Percentiles rank a stretch among this genome's conserved stretches.
Evolutionary conservation across 2,113 vertebrate species (phyloP).

Genomic region (Mustela lutreola): DNA sequence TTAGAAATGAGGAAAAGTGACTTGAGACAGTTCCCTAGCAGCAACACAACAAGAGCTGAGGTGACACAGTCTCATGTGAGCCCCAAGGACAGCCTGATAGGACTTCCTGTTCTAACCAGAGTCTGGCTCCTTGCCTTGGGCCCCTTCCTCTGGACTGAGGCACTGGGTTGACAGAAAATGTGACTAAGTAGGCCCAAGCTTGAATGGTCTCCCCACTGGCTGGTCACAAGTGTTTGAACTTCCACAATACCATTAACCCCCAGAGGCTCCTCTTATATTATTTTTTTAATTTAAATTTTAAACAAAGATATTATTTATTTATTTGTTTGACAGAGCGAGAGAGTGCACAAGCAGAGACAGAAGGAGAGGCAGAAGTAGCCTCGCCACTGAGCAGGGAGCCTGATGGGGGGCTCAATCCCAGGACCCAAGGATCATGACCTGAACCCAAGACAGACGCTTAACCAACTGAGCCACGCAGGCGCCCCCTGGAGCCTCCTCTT

Average conservation of each 20-base stretch:
- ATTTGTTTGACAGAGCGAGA: not conserved
- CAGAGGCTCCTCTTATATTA: not conserved
- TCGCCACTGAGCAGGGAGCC: not conserved
- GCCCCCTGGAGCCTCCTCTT: not conserved
- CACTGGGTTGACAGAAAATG: not conserved
- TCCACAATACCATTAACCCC: not conserved
- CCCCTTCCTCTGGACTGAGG: not conserved
- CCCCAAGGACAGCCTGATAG: not conserved
- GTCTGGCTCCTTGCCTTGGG: not conserved
- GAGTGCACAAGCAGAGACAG: not conserved
- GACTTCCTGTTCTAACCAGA: constrained; percentile 59
- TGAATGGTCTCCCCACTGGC: not conserved
- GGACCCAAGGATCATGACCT: not conserved
- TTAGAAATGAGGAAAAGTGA: not conserved
- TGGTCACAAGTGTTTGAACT: constrained; percentile 33
- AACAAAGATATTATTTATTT: not conserved
- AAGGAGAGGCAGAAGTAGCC: not conserved
- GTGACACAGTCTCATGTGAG: constrained; percentile 66
- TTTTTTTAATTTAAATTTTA: not conserved
- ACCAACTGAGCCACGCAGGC: not conserved
- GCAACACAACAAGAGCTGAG: not conserved
- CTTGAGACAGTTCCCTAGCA: not conserved
- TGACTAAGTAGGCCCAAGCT: constrained; percentile 38
- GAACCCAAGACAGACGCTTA: not conserved
- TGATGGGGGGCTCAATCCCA: not conserved